phyloP scores from a whole-genome alignment of 2,888 invertebrate species.

The Venusia cambrica region DNA sequence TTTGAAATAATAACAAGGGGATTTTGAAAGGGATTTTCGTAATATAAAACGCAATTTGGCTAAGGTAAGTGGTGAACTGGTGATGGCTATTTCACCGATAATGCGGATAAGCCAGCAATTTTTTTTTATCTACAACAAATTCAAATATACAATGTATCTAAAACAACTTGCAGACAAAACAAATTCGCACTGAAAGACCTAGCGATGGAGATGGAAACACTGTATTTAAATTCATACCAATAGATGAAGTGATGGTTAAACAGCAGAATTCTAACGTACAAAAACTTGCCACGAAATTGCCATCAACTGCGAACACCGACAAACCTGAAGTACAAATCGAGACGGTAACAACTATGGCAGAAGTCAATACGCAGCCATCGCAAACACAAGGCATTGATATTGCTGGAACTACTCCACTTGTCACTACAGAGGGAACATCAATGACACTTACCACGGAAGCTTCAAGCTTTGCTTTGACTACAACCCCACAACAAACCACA shows the following conservation, averaged over 20 bases:
- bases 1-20: constrained; percentile 25
- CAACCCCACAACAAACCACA: constrained; percentile 28
- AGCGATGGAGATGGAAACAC: constrained; percentile 58
- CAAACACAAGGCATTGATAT: constrained; percentile 37
- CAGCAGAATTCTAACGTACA: constrained; percentile 65
- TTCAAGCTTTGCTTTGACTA: constrained; percentile 24
- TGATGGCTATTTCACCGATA: constrained; percentile 37
- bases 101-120: constrained; percentile 10
- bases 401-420: constrained; percentile 32
- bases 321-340: constrained; percentile 46
- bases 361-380: constrained; percentile 24
- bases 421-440: constrained; percentile 27
- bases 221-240: constrained; percentile 73
- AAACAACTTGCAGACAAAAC: constrained; percentile 72
- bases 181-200: constrained; percentile 77
- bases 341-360: constrained; percentile 33
- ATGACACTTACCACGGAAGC: constrained; percentile 18
- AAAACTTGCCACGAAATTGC: constrained; percentile 61
- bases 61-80: constrained; percentile 72
- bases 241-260: constrained; percentile 62
- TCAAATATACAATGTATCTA: constrained; percentile 28
- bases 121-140: constrained; percentile 2
- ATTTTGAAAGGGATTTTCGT: constrained; percentile 29
- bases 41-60: constrained; percentile 23
- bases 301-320: constrained; percentile 42